phyloP scores from a whole-genome alignment of 1,140 invertebrate species.

The Dinothrombium tinctorium region DNA sequence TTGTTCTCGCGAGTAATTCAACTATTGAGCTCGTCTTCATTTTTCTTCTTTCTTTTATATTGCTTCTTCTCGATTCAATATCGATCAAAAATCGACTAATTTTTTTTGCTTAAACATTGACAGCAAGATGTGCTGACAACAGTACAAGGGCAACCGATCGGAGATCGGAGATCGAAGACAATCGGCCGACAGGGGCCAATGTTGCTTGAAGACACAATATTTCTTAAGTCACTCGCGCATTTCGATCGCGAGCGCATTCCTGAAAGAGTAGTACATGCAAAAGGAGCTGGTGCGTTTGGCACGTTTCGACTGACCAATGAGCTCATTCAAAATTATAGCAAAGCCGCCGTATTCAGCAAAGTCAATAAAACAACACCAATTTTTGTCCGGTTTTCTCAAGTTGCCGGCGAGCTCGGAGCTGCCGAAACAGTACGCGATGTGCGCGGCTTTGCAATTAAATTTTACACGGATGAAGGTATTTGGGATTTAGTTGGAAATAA shows the following conservation, averaged over 20 bases:
- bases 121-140: too few species aligned
- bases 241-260: constrained; percentile 80
- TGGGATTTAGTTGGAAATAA: constrained; percentile 96
- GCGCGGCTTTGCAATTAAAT: constrained; percentile 79
- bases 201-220: constrained; percentile 58
- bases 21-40: too few species aligned
- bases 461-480: constrained; percentile 86
- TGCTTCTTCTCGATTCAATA: too few species aligned
- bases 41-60: too few species aligned
- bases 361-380: constrained; percentile 64
- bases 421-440: constrained; percentile 71
- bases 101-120: too few species aligned
- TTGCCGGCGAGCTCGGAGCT: constrained; percentile 66
- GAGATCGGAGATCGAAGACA: too few species aligned
- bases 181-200: constrained; percentile 66
- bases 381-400: constrained; percentile 57
- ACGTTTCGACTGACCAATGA: constrained; percentile 48
- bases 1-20: too few species aligned
- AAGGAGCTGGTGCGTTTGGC: constrained; percentile 86
- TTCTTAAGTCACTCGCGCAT: constrained; percentile 65
- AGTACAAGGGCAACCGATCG: too few species aligned
- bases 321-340: constrained; percentile 59
- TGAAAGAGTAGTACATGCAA: constrained; percentile 90
- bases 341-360: constrained; percentile 51
- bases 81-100: too few species aligned